phyloP scores from a whole-genome alignment of 2,797 vertebrate species.

The Neopelma chrysocephalum region DNA sequence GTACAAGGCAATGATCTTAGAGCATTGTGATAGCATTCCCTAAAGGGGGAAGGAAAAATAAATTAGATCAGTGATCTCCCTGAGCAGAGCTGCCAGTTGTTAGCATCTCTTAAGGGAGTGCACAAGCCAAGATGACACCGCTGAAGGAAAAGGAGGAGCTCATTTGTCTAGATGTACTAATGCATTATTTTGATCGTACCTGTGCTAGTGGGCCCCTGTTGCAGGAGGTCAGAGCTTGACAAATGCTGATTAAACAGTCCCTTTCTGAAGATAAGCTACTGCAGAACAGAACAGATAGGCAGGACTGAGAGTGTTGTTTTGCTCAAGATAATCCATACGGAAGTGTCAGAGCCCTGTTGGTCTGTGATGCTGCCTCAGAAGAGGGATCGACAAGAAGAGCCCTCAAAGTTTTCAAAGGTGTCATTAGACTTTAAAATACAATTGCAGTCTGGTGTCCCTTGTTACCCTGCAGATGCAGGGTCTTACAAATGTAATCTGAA shows the following conservation, averaged over 20 bases:
- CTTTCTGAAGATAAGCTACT: neutral
- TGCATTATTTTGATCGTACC: conserved; percentile 23
- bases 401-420: neutral
- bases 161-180: conserved; percentile 26
- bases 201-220: neutral
- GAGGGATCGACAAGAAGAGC: neutral
- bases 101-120: conserved; percentile 13
- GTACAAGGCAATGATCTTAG: conserved; percentile 53
- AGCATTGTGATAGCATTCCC: conserved; percentile 58
- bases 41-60: conserved; percentile 47
- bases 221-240: neutral
- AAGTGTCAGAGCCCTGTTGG: neutral
- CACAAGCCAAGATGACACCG: conserved; percentile 1
- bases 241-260: neutral
- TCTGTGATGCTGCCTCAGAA: neutral
- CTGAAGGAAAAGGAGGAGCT: conserved; percentile 4
- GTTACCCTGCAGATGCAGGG: neutral
- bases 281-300: neutral
- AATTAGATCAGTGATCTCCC: conserved; percentile 66
- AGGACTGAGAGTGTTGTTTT: neutral
- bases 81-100: conserved; percentile 58
- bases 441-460: neutral
- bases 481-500: conserved; percentile 14
- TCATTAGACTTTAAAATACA: neutral
- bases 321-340: neutral